Evolutionary conservation across 2,888 invertebrate species (phyloP).

Genomic region (Lasioglossum villosulum): DNA sequence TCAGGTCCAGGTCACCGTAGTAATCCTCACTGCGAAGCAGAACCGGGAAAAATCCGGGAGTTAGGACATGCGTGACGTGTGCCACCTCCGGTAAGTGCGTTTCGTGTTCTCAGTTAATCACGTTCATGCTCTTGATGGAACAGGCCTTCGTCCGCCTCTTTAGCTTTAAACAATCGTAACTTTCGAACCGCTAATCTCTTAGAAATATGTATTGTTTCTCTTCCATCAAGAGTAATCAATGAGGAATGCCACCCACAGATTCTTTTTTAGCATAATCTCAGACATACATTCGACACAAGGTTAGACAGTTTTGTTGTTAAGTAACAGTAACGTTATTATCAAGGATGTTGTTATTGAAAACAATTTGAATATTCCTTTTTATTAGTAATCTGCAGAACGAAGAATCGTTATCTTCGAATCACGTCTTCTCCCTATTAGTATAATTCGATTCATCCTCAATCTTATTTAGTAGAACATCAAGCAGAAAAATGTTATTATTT

Average conservation of each 20-base stretch:
- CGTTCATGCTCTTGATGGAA: slow-evolving; percentile 5
- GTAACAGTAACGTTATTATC: not conserved
- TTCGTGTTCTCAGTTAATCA: slow-evolving; percentile 51
- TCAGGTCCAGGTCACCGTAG: slow-evolving; percentile 97
- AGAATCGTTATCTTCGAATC: not conserved
- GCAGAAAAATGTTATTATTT: no score
- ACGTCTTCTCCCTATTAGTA: not conserved
- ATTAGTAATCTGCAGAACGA: not conserved
- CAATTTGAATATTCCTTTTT: not conserved
- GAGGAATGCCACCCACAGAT: not conserved
- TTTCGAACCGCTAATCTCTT: no score
- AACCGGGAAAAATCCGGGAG: slow-evolving; percentile 78
- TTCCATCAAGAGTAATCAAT: not conserved
- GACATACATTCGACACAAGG: not conserved
- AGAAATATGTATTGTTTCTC: not conserved
- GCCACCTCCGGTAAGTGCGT: slow-evolving; percentile 44
- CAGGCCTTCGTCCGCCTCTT: not conserved
- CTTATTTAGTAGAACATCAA: not conserved
- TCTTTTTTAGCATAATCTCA: not conserved
- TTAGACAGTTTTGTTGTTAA: slow-evolving; percentile 39
- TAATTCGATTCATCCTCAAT: not conserved
- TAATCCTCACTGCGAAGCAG: slow-evolving; percentile 95
- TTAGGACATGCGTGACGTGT: slow-evolving; percentile 75
- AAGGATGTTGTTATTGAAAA: not conserved
- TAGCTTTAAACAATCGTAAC: no score